Evolutionary conservation across 2,888 invertebrate species (phyloP), one percentile per base, ranked within the genome.

Genomic region (Hoplodrina ambigua): DNA sequence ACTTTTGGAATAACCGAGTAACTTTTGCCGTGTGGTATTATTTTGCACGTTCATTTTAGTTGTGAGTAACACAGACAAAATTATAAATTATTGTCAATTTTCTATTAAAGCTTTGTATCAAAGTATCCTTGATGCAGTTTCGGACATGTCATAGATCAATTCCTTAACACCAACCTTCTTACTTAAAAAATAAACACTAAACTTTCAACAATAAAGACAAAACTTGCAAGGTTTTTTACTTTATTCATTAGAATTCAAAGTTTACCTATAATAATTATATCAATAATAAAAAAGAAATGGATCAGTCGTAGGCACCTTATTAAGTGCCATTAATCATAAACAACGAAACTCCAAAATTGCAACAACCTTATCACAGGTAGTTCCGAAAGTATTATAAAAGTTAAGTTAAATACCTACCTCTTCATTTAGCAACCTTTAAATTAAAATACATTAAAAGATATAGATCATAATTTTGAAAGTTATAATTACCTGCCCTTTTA

Each of bases 401-500:
- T 44, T 33, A 52, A 52, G 4, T 44, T 33, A 59, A 11, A 25
- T 56, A 72, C 25, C n/a, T 41, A 64, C 10, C 10, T 41, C 1
- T 56, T 69, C 37, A 64, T 44, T 30, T 55, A 56, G 50, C 56
- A 57, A 61, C 50, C 46, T 72, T 60, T 59, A 68, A 46, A 37
- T 57, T 73, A 69, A 75, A 75, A 76, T 72, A 60, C 76, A 76
- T 83, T 78, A 70, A 64, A 60, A 60, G 77, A 66, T 50, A 66
- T 62, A 65, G 60, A 81, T 78, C 76, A 80, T 78, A 72, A 71
- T 80, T 76, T 85, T 72, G 75, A 82, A 85, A 84, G 83, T 81
- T 70, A 85, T 87, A 86, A 87, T 86, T 81, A 86, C 75, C 78
- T 78, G 82, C 83, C 86, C 84, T 75, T 80, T 87, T 87, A 75